A percentile compares a stretch with the other conserved stretches of the same genome.
These are phyloP conservation scores for Cyclura pinguis DNA, from an alignment of 2,797 vertebrate species.

Conservation along the genomic window DNA sequence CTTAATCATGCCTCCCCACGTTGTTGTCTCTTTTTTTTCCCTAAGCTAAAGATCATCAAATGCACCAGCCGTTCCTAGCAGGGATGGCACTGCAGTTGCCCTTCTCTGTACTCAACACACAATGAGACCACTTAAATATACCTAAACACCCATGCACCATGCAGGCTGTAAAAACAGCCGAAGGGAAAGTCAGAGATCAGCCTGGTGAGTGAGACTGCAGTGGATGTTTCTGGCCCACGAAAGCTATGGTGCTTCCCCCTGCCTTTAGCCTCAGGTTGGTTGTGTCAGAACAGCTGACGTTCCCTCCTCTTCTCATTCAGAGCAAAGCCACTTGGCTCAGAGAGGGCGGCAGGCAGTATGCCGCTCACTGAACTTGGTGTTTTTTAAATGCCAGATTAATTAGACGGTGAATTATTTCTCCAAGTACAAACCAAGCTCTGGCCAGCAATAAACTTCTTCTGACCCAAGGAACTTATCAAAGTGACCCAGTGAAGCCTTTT, in stretches of 20 bases:
- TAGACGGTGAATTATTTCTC: background rate
- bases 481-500: constrained; percentile 47
- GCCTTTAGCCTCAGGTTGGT: background rate
- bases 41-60: background rate
- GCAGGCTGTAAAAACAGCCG: background rate
- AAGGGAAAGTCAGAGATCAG: background rate
- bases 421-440: background rate
- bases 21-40: too few species aligned
- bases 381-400: constrained; percentile 28
- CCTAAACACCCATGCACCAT: background rate
- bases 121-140: background rate
- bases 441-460: constrained; percentile 24
- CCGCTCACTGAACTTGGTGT: background rate
- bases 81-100: background rate
- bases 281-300: background rate
- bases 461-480: constrained; percentile 34
- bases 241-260: background rate
- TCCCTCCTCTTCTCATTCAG: background rate
- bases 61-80: too few species aligned
- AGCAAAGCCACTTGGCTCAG: background rate
- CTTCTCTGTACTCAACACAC: background rate
- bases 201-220: background rate
- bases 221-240: background rate
- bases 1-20: background rate
- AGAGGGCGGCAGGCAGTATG: background rate